phyloP scores from a whole-genome alignment of 2,888 invertebrate species.

The Aleiodes alternator region DNA sequence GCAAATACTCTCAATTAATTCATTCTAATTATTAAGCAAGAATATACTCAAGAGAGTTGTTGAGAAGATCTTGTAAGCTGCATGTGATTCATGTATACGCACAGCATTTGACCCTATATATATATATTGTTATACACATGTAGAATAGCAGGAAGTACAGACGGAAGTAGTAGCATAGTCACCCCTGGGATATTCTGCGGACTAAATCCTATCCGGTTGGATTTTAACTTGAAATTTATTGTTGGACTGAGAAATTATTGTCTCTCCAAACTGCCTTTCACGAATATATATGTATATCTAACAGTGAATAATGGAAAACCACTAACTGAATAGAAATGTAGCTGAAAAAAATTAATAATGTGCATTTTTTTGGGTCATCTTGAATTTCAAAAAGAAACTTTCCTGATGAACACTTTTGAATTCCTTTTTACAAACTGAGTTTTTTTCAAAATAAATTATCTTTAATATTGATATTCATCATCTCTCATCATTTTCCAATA shows the following conservation, averaged over 20 bases:
- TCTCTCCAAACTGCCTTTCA: conserved; percentile 53
- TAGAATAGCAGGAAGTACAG: conserved; percentile 25
- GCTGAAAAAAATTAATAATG: no score
- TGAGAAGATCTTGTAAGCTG: not conserved
- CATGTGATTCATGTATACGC: conserved; percentile 21
- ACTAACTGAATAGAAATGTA: no score
- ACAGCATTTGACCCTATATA: not conserved
- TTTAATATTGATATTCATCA: no score
- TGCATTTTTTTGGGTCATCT: no score
- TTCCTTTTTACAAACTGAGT: no score
- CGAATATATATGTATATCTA: conserved; percentile 1
- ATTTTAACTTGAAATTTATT: conserved; percentile 72
- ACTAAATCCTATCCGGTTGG: conserved; percentile 70
- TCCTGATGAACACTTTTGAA: no score
- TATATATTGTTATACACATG: conserved; percentile 2
- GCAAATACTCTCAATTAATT: conserved; percentile 4
- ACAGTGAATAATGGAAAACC: no score
- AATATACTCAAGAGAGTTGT: not conserved
- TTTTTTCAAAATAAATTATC: no score
- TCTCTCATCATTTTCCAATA: no score
- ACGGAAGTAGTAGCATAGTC: conserved; percentile 43
- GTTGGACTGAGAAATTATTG: conserved; percentile 65
- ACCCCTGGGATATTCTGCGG: conserved; percentile 58
- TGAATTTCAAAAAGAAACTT: no score
- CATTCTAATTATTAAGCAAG: conserved; percentile 19